Evolutionary conservation across 2,113 vertebrate genomes (phyloP), one percentile per base, ranked within the genome.

Genomic region (Gallinago paraguaiae): DNA sequence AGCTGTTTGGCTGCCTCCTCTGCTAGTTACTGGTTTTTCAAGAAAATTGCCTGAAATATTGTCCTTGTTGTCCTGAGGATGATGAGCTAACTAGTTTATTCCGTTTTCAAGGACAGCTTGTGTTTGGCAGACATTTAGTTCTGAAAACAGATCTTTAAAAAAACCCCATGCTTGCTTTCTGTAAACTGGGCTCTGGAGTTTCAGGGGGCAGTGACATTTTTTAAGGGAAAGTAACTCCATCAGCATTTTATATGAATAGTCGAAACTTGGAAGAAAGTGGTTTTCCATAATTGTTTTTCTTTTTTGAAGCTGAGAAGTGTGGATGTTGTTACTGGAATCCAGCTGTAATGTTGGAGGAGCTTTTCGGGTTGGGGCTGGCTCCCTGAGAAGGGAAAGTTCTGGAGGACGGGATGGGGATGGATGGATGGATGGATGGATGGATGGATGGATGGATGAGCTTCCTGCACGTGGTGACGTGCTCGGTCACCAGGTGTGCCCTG

Each of bases 151-250:
- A 50, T 53, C 59, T 57, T 43, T 43, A 43, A 43, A 1, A 30
- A 39, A 39, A 39, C 39, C 39, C n/a, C n/a, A 56, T 19, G 2
- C 10, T 65, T 61, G 6, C 18, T 28, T 64, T 59, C 75, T 45
- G 20, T 63, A 24, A 61, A 41, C 33, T 74, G 18, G 13, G 17
- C 33, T 81, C 17, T n/a, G 23, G 24, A 76, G 17, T 85, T 95
- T 30, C 54, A 53, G 1, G 0, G 10, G 33, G 31, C 24, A 70
- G 33, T 3, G 6, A 28, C 31, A 25, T 6, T 8, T 78, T 82
- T 85, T 71, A 16, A 16, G 30, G 53, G 56, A 33, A 89, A 22
- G 20, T 9, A n/a, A 53, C n/a, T 39, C 11, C 63, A 19, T 30
- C 14, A 75, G 59, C 13, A 33, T 64, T 83, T 70, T 30, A 17